Base-by-base conservation (phyloP, 37 sponge, comb jelly and placozoan species). In the Cladorhizidae sp. region DNA sequence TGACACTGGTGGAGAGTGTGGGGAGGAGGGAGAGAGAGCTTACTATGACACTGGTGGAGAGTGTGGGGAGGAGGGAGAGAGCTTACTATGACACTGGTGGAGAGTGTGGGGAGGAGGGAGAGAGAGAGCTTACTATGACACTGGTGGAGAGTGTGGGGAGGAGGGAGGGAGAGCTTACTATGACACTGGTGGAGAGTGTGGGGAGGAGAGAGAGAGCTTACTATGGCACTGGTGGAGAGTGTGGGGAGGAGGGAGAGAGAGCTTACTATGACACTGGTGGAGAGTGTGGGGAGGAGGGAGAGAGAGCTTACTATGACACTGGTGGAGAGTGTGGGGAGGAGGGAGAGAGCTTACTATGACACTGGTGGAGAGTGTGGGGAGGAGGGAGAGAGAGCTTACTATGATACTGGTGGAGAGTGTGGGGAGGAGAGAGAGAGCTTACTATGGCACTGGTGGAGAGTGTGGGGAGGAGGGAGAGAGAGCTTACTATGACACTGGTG, bases 71-170 rank as follows among this genome's bases (percentile, higher is more conserved):
- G 58, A 94, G n/a, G n/a, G n/a, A 5, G 49, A 9, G 49, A 26
- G 32, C 67, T 14, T 37, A 88, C 95, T 80, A 88, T 89, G 39
- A 71, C 86, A 82, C 91, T 97, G 23, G 92, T 84, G 28, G 92
- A 88, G 20, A 97, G 88, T 18, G 94, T 80, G 17, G 94, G 83
- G 83, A 86, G 91, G 58, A 94, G n/a, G n/a, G n/a, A n/a, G n/a
- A n/a, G n/a, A 5, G 49, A 9, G 49, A 26, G 32, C 67, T 14
- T 37, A 88, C 95, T 80, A 88, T 89, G 39, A 71, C 86, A 82
- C 91, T 97, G 23, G 92, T 84, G 28, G 92, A 88, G 20, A 97
- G 88, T 18, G 94, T 80, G 17, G 94, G 83, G 83, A 86, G 91
- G 58, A 94, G n/a, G n/a, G n/a, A n/a, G n/a, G 8, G 49, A 9